Evolutionary conservation across 2,888 invertebrate genomes (phyloP).

Genomic region (Heliconius ismenius): DNA sequence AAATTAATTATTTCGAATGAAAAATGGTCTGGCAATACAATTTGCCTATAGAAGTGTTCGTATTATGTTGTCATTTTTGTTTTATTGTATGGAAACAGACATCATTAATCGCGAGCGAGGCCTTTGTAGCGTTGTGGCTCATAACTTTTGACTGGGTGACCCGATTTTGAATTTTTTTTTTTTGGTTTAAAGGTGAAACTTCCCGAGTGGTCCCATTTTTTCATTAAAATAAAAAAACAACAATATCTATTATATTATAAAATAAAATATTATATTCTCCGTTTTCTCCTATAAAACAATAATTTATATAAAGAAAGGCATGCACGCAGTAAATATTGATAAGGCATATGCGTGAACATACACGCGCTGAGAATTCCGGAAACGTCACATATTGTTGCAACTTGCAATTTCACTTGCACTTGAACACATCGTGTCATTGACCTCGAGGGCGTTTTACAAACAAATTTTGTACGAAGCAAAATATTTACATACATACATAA

Average conservation of each 20-base stretch:
- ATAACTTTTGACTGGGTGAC: too few relatives aligned
- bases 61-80: background rate
- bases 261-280: background rate
- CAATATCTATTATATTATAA: too few relatives aligned
- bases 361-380: constrained; percentile 27
- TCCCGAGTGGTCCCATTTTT: too few relatives aligned
- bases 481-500: background rate
- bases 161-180: too few relatives aligned
- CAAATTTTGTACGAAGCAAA: background rate
- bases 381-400: constrained; percentile 36
- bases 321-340: background rate
- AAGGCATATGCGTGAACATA: constrained; percentile 7
- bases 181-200: too few relatives aligned
- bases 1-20: constrained; percentile 15
- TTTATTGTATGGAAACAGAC: background rate
- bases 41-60: background rate
- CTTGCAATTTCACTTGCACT: constrained; percentile 33
- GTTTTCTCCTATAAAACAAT: background rate
- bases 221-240: too few relatives aligned
- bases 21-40: background rate
- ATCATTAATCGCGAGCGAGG: too few relatives aligned
- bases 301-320: background rate
- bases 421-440: constrained; percentile 23
- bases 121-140: too few relatives aligned
- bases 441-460: constrained; percentile 20